A percentile compares a stretch with the other conserved stretches of the same genome.
Evolutionary conservation across 2,797 vertebrate species (phyloP).

Genomic region (Rhinophrynus dorsalis): DNA sequence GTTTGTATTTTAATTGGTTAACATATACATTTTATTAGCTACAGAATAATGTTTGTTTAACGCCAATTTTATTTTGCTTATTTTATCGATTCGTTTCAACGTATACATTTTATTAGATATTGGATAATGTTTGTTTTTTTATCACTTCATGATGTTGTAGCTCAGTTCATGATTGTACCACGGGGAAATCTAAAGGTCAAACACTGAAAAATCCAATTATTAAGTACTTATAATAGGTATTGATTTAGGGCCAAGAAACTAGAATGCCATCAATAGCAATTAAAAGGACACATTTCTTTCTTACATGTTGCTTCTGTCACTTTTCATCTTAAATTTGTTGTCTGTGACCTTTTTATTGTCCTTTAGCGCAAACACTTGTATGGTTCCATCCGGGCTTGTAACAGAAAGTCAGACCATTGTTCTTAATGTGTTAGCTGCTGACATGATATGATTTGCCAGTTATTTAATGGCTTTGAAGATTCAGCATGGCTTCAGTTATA

Average conservation of each 20-base stretch:
- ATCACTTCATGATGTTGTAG: background rate
- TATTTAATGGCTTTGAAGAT: too few relatives aligned
- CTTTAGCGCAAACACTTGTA: background rate
- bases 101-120: too few relatives aligned
- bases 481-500: too few relatives aligned
- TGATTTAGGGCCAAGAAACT: constrained; percentile 28
- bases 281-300: constrained; percentile 21
- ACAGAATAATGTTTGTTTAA: too few relatives aligned
- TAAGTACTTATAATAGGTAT: constrained; percentile 33
- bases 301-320: background rate
- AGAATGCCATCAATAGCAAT: constrained; percentile 36
- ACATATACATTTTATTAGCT: too few relatives aligned
- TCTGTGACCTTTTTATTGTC: constrained; percentile 12
- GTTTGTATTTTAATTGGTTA: too few relatives aligned
- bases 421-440: too few relatives aligned
- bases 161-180: background rate
- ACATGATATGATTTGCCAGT: too few relatives aligned
- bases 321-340: constrained; percentile 4
- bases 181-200: constrained; percentile 5
- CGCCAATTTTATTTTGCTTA: too few relatives aligned
- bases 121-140: too few relatives aligned
- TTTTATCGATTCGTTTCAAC: too few relatives aligned
- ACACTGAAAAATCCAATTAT: constrained; percentile 7
- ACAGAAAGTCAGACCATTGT: too few relatives aligned
- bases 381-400: background rate